Conservation (phyloP, 1,140 invertebrate species). For the Drosophila eugracilis region DNA sequence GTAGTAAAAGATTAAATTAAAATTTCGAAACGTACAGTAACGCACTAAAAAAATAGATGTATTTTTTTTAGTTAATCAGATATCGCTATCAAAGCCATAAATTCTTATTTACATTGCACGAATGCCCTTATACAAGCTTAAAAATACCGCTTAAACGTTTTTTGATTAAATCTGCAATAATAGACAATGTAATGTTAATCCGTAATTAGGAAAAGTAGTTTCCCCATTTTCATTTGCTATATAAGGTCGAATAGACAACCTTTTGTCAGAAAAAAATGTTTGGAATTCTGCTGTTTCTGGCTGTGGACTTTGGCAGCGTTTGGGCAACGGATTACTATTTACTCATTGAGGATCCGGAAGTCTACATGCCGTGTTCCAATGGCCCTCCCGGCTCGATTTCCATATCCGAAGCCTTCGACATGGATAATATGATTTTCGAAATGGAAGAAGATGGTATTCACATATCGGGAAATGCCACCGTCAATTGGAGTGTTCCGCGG, state of each 20-base stretch:
- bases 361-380: background rate
- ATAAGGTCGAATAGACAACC: background rate
- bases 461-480: background rate
- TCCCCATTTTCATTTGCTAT: background rate
- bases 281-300: background rate
- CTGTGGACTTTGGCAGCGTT: background rate
- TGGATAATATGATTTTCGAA: background rate
- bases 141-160: background rate
- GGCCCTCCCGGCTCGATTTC: background rate
- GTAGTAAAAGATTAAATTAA: too few relatives aligned
- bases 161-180: background rate
- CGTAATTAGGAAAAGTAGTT: background rate
- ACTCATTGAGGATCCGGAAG: background rate
- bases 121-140: background rate
- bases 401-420: background rate
- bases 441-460: background rate
- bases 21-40: too few relatives aligned
- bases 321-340: background rate
- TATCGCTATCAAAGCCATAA: background rate
- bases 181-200: background rate
- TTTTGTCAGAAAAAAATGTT: background rate
- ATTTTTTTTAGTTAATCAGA: background rate
- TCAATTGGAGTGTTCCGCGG: background rate
- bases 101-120: background rate
- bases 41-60: too few relatives aligned